These are phyloP conservation scores for Halcyon senegalensis DNA, from an alignment of 2,113 vertebrate genomes.

Conservation along the genomic window DNA sequence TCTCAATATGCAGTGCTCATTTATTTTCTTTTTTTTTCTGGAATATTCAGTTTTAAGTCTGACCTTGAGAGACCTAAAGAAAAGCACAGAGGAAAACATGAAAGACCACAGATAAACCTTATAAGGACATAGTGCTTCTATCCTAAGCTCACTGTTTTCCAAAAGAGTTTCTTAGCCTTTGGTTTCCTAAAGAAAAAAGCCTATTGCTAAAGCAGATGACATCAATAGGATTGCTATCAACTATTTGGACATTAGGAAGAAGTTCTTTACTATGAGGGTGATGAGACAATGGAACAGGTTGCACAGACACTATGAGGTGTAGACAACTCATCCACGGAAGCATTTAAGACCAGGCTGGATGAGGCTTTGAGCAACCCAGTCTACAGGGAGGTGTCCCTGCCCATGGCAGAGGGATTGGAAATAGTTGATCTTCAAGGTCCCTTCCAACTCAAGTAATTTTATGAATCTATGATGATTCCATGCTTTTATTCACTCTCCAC, in stretches of 20 bases:
- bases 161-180: neutral
- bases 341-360: neutral
- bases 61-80: constrained; percentile 10
- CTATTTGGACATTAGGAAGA: neutral
- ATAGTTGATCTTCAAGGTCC: neutral
- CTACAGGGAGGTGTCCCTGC: neutral
- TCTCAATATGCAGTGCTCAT: neutral
- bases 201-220: neutral
- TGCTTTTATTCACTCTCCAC: neutral
- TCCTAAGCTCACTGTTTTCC: constrained; percentile 12
- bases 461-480: no score
- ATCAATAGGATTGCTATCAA: neutral
- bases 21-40: neutral
- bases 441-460: neutral
- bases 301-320: no score
- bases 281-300: no score
- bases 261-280: no score
- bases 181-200: neutral
- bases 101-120: constrained; percentile 26
- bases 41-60: neutral
- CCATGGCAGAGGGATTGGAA: neutral
- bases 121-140: neutral
- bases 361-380: neutral
- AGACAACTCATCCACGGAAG: no score
- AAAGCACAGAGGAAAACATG: neutral